phyloP scores from a whole-genome alignment of 1,140 invertebrate genomes.

The Drosophila arawakana region DNA sequence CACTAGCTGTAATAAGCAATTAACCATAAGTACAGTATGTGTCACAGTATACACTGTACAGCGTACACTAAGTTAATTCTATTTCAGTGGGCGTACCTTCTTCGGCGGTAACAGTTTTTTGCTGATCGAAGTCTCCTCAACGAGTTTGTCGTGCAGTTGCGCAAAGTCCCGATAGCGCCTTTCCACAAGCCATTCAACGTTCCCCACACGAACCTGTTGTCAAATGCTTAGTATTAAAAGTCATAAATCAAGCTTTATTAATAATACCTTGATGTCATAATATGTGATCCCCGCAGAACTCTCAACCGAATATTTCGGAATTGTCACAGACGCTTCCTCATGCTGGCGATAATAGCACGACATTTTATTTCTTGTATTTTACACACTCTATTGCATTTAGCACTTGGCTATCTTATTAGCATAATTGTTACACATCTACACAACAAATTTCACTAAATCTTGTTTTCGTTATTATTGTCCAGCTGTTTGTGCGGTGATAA shows the following conservation, averaged over 20 bases:
- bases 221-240: neutral
- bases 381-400: constrained; percentile 23
- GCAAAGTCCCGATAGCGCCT: constrained; percentile 96
- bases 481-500: constrained; percentile 36
- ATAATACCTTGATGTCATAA: constrained; percentile 87
- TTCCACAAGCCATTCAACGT: constrained; percentile 91
- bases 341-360: constrained; percentile 87
- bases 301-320: constrained; percentile 86
- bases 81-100: constrained; percentile 87
- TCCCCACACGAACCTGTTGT: constrained; percentile 86
- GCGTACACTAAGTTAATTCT: no score
- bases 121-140: constrained; percentile 90
- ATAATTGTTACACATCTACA: constrained; percentile 25
- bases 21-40: constrained; percentile 45
- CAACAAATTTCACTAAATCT: constrained; percentile 21
- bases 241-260: constrained; percentile 12
- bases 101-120: constrained; percentile 96
- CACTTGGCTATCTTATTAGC: constrained; percentile 30
- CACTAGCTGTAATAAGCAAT: constrained; percentile 84
- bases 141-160: constrained; percentile 93
- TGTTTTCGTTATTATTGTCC: constrained; percentile 13
- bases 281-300: constrained; percentile 87
- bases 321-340: constrained; percentile 86
- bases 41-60: neutral
- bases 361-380: constrained; percentile 84